Evolutionary conservation across 2,888 invertebrate species (phyloP), one percentile per base, ranked within the genome.

Genomic region (Lycaena phlaeas): DNA sequence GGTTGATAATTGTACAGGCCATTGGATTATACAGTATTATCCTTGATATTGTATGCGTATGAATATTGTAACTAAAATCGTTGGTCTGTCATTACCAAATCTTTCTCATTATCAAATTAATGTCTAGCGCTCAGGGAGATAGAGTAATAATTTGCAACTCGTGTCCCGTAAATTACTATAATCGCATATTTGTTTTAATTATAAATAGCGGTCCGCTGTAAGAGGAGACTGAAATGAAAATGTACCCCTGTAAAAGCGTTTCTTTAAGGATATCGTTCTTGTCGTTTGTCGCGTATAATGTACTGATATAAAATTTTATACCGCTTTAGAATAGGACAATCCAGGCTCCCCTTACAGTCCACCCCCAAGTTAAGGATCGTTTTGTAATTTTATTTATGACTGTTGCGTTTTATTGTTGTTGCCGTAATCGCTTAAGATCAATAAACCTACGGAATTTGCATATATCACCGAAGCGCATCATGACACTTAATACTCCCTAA

Each of bases 281-380:
- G 61, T 65, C 68, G 66, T 69, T 74, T 70, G 67, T 75, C 70
- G 70, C 67, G 61, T 68, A 69, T 72, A 74, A 73, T 74, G 68
- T 64, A 43, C 59, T 61, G 55, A 65, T 67, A 69, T 72, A 73
- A 73, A 70, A 69, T 67, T 70, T 69, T 72, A 72, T 71, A 68
- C 67, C 59, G 59, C 58, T 62, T 59, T 64, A 64, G 64, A 66
- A 65, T 61, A 64, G 61, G 62, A 65, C 57, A 59, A 62, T 58
- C 55, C 59, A 59, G 59, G 54, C 61, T 59, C 56, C 58, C 60
- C 56, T 59, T 59, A 56, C 56, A 58, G 68, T 66, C 69, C 72
- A 62, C 57, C 61, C 56, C 53, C 57, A 52, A 59, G 51, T 56
- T 55, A 56, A 49, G 48, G 46, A 51, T 53, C 54, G 45, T 57